Evolutionary conservation across 2,113 vertebrate genomes (phyloP), one percentile per base, ranked within the genome.

Genomic region (Aramus guarauna): DNA sequence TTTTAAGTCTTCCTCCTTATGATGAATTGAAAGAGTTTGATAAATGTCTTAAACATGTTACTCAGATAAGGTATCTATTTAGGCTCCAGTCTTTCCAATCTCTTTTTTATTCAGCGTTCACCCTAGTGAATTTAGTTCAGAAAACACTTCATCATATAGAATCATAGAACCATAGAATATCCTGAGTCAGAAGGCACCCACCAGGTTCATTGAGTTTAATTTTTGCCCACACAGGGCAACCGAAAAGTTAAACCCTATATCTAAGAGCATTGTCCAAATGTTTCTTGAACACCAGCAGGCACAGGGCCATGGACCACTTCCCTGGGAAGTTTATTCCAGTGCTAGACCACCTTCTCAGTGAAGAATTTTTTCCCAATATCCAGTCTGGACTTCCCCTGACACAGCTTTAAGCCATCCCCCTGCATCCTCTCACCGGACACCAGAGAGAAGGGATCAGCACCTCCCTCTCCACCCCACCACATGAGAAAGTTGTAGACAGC

Each of bases 221-320:
- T 80, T 13, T 18, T 69, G 22, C 78, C 17, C 11, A 58, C 22
- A 47, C 9, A 69, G 19, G 20, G 15, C 16, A 88, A 71, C 15
- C 24, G 62, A 53, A 63, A 82, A 41, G 3, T 63, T 34, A 39
- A 80, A 24, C 21, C 20, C 4, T 18, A 4, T 69, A n/a, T 11
- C 17, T 48, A 32, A 78, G 5, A 55, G 4, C 0, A 0, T 41
- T 64, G 15, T n/a, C 43, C 11, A 81, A 77, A 59, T 5, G 1
- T 7, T 58, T 48, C 55, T 43, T 18, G 18, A 68, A 41, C 6
- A 52, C 43, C 43, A 43, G 43, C 15, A 43, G 18, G 9, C 3
- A 1, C 23, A 39, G 22, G 11, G 7, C 4, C 36, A 47, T 3
- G 20, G n/a, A 37, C 7, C 5, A 30, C 13, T 30, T 53, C 16